phyloP scores from a whole-genome alignment of 2,797 vertebrate genomes.

The Phataginus tricuspis region DNA sequence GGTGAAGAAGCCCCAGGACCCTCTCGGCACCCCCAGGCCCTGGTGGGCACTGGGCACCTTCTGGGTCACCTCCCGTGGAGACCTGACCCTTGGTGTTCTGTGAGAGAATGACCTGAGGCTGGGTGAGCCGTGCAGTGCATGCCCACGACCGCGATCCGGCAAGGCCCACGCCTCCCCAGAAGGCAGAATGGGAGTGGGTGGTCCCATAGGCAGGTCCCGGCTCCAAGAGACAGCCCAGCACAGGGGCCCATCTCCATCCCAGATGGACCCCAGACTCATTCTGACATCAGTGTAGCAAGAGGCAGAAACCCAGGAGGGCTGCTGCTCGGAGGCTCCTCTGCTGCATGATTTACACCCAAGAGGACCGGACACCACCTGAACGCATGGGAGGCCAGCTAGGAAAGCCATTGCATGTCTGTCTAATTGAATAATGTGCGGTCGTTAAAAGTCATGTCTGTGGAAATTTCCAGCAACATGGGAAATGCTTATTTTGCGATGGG shows the following conservation, averaged over 20 bases:
- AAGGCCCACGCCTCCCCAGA: no score
- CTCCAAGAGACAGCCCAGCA: fast-evolving
- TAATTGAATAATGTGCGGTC: not conserved
- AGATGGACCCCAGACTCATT: not conserved
- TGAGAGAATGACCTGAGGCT: fast-evolving
- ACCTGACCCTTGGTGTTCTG: not conserved
- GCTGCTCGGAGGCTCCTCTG: no score
- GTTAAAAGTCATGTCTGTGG: not conserved
- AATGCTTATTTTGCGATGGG: not conserved
- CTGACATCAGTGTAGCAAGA: no score
- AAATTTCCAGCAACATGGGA: not conserved
- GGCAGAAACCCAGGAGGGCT: no score
- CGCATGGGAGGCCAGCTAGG: not conserved
- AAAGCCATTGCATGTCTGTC: not conserved
- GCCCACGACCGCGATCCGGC: no score
- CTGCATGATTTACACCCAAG: no score
- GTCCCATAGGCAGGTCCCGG: fast-evolving
- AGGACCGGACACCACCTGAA: no score
- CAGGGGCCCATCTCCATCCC: fast-evolving
- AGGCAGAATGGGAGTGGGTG: no score
- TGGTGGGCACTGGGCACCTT: fast-evolving
- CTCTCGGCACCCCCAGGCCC: not conserved
- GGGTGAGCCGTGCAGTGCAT: fast-evolving
- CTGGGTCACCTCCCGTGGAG: not conserved
- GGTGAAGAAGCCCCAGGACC: not conserved